Evolutionary conservation across 2,888 invertebrate genomes (phyloP).

Genomic region (Agrochola lota): DNA sequence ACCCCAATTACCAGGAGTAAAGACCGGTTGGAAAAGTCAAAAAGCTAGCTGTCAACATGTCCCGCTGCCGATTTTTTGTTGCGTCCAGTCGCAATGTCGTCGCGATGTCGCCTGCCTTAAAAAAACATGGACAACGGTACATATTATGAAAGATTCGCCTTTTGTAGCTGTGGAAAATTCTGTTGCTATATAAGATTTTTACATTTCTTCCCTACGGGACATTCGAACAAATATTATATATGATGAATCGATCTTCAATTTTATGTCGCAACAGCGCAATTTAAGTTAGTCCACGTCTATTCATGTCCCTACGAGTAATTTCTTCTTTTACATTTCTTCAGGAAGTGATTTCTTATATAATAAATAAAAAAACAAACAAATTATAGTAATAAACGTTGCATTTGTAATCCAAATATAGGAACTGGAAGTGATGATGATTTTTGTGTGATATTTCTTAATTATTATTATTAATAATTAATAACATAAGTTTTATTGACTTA

Average conservation of each 20-base stretch:
- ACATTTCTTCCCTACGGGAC: neutral
- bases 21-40: slow-evolving; percentile 71
- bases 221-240: neutral
- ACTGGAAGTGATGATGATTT: too few species aligned
- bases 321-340: neutral
- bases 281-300: neutral
- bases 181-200: neutral
- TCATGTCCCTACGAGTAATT: neutral
- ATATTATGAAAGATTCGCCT: slow-evolving; percentile 36
- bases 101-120: slow-evolving; percentile 68
- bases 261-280: neutral
- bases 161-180: slow-evolving; percentile 6
- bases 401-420: neutral
- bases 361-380: too few species aligned
- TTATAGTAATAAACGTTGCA: neutral
- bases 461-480: neutral
- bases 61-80: slow-evolving; percentile 70
- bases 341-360: neutral
- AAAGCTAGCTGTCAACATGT: slow-evolving; percentile 71
- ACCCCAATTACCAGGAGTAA: slow-evolving; percentile 3
- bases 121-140: slow-evolving; percentile 55
- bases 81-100: slow-evolving; percentile 65
- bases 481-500: neutral
- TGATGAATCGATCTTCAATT: neutral
- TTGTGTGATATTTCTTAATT: neutral